A percentile compares a stretch with the other conserved stretches of the same genome.
phyloP scores from a whole-genome alignment of 1,140 invertebrate species.

The Riptortus pedestris region DNA sequence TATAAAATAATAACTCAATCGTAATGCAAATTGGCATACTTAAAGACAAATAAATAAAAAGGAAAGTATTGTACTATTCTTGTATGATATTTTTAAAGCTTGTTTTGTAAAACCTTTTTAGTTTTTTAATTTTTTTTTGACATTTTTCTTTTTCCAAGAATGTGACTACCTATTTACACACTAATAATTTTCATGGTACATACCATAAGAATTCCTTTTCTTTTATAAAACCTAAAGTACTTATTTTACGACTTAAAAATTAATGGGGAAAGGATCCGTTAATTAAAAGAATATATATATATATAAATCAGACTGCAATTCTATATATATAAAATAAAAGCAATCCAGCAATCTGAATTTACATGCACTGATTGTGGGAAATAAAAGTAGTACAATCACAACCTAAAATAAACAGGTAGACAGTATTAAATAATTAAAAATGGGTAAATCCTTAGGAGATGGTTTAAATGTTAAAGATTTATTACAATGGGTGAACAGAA shows the following conservation, averaged over 20 bases:
- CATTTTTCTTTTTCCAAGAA: constrained; percentile 5
- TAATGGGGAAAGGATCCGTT: background rate
- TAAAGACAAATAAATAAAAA: too few relatives aligned
- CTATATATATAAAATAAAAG: constrained; percentile 1
- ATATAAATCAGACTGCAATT: background rate
- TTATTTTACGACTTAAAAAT: constrained; percentile 1
- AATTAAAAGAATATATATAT: background rate
- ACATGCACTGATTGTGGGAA: background rate
- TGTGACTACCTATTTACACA: constrained; percentile 5
- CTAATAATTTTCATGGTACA: background rate
- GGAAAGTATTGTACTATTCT: too few relatives aligned
- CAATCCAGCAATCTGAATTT: background rate
- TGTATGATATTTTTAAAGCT: too few relatives aligned
- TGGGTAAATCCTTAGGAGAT: too few relatives aligned
- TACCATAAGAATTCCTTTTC: background rate
- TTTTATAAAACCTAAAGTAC: constrained; percentile 1
- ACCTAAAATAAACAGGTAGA: constrained; percentile 6
- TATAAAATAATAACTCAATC: too few relatives aligned
- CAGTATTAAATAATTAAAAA: too few relatives aligned
- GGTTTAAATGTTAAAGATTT: too few relatives aligned
- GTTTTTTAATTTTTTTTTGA: background rate
- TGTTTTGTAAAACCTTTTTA: too few relatives aligned
- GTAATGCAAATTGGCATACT: too few relatives aligned
- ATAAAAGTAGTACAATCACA: background rate
- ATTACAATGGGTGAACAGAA: too few relatives aligned